Base-by-base conservation (phyloP, 2,797 vertebrate species). In the Tamandua tetradactyla region DNA sequence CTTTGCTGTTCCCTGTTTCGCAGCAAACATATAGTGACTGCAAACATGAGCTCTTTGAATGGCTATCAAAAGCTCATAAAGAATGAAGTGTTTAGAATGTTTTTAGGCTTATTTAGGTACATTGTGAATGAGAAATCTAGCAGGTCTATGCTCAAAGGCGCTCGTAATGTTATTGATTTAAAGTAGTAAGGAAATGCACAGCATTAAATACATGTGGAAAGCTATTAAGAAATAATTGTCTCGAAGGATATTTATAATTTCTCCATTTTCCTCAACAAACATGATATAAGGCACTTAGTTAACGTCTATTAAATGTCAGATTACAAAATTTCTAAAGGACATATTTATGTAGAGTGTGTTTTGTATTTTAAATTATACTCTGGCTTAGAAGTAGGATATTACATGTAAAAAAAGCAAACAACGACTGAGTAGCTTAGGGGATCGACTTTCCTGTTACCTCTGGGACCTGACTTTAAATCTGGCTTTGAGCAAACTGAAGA, bases 391-490 rank as follows among this genome's bases (percentile, higher is more conserved):
- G 96, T 97, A 97, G 98, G 98, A 98, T 98, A 98, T 98, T 98
- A 97, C 97, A 98, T 98, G 98, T 97, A 98, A 98, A 98, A 97
- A 98, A 98, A 98, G 98, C 98, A 98, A 98, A 98, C 98, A 98
- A 96, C 55, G 97, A 97, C 97, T 97, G 98, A 98, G 98, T 97
- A 98, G 98, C 98, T 98, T 98, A 98, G 98, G 97, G 97, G 98
- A 98, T 98, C 98, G 98, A 98, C 98, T 98, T 98, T 96, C 80
- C 97, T 94, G 95, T 98, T 97, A 96, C 98, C 98, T 98, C 96
- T 96, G 98, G 98, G 98, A 98, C 98, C 98, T 98, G 98, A 98
- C 98, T 98, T 98, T 98, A 98, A 98, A 98, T 98, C 98, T 98
- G 98, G 95, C 98, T 98, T 98, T 98, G 98, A 98, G 98, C 98